Percentiles rank a stretch among this genome's conserved stretches.
Conservation (phyloP, 2,888 invertebrate genomes). For the Prosapia bicincta region DNA sequence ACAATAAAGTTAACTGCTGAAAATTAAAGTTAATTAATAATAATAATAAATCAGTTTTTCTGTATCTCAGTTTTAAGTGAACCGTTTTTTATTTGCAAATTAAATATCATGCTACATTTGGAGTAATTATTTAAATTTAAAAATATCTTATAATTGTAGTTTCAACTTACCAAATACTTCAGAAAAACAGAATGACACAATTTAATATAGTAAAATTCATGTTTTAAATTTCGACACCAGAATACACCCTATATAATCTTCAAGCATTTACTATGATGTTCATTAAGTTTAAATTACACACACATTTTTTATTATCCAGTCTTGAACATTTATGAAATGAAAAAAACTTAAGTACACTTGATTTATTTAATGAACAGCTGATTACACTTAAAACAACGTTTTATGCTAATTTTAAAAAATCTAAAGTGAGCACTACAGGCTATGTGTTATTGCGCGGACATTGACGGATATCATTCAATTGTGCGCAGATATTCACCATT, state of each 20-base stretch:
- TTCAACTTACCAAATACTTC: neutral
- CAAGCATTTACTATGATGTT: neutral
- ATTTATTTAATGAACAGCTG: neutral
- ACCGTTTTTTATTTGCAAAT: too few species aligned
- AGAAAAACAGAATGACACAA: neutral
- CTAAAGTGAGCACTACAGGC: neutral
- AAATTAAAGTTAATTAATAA: too few species aligned
- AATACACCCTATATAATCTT: neutral
- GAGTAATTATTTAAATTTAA: too few species aligned
- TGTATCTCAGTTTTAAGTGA: too few species aligned
- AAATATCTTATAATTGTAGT: too few species aligned
- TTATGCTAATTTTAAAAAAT: neutral
- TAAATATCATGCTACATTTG: too few species aligned
- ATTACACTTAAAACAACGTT: neutral
- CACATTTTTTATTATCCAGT: neutral
- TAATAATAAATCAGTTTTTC: too few species aligned
- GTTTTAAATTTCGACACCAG: neutral
- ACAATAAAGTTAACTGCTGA: too few species aligned
- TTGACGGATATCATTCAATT: conserved; percentile 16
- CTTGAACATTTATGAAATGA: neutral
- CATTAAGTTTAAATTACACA: neutral
- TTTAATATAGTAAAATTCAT: neutral
- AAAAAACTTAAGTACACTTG: neutral
- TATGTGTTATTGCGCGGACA: conserved; percentile 32
- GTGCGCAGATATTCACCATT: conserved; percentile 29